These are phyloP conservation scores for Rhinella marina DNA, from an alignment of 2,797 vertebrate genomes.

Conservation along the genomic window DNA sequence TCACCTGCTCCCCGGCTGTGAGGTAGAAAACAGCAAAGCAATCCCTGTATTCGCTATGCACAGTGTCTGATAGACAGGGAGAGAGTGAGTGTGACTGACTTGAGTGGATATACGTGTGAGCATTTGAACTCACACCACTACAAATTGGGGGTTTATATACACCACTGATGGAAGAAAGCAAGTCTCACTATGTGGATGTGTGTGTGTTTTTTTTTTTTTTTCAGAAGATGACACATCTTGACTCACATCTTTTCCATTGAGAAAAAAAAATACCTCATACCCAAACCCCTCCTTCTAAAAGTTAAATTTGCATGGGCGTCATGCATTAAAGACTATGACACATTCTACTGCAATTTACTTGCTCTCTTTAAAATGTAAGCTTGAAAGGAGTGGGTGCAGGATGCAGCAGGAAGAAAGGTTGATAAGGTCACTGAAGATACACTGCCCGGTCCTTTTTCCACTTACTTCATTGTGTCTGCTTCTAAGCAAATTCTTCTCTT, in stretches of 20 bases:
- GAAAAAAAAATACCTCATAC: constrained; percentile 62
- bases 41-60: constrained; percentile 27
- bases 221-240: constrained; percentile 68
- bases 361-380: constrained; percentile 63
- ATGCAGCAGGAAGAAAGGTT: constrained; percentile 30
- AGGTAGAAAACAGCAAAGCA: constrained; percentile 46
- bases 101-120: constrained; percentile 52
- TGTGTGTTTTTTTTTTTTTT: constrained; percentile 36
- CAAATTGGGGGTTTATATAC: constrained; percentile 63
- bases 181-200: constrained; percentile 59
- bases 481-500: not conserved
- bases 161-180: constrained; percentile 61
- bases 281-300: constrained; percentile 62
- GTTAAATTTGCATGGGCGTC: constrained; percentile 64
- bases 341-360: constrained; percentile 63
- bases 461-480: not conserved
- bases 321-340: constrained; percentile 64
- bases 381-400: constrained; percentile 30
- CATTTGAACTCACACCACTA: constrained; percentile 56
- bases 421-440: constrained; percentile 58
- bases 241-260: constrained; percentile 68
- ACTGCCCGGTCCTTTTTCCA: constrained; percentile 25
- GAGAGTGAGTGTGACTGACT: constrained; percentile 43
- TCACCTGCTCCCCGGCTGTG: constrained; percentile 42
- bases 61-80: constrained; percentile 33